These are phyloP conservation scores for Ctena decussata DNA, from an alignment of 2,888 invertebrate genomes.

Conservation along the genomic window DNA sequence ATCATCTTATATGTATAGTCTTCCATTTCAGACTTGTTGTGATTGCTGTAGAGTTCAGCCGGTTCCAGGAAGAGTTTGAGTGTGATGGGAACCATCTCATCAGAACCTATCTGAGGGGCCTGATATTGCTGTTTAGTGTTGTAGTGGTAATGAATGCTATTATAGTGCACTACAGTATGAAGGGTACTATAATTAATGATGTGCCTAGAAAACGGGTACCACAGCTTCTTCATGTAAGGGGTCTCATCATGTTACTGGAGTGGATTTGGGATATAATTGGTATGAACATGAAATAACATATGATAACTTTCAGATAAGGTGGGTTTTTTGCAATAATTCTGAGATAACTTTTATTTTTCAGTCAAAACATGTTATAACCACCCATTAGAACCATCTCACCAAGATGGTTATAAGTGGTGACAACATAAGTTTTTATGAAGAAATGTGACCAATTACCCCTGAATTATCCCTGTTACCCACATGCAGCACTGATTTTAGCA, in stretches of 20 bases:
- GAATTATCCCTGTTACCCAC: no score
- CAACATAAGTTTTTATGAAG: no score
- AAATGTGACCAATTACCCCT: no score
- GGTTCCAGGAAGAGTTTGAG: constrained; percentile 38
- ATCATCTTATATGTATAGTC: no score
- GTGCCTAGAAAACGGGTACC: constrained; percentile 35
- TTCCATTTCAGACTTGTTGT: constrained; percentile 39
- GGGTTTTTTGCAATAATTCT: no score
- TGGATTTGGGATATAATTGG: constrained; percentile 58
- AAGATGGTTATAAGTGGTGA: no score
- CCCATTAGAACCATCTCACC: no score
- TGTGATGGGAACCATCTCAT: constrained; percentile 43
- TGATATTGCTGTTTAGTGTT: constrained; percentile 34
- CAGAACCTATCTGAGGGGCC: constrained; percentile 49
- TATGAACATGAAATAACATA: constrained; percentile 5
- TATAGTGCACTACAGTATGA: constrained; percentile 54
- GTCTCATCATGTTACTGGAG: constrained; percentile 37
- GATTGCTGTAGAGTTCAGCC: constrained; percentile 22
- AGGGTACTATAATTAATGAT: constrained; percentile 58
- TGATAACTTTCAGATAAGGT: no score
- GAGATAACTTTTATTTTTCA: no score
- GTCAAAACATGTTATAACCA: no score
- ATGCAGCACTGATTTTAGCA: no score
- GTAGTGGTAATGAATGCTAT: constrained; percentile 35
- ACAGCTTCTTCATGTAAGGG: constrained; percentile 35